Evolutionary conservation across 2,888 invertebrate species (phyloP).

Genomic region (Drosophila anomalata): DNA sequence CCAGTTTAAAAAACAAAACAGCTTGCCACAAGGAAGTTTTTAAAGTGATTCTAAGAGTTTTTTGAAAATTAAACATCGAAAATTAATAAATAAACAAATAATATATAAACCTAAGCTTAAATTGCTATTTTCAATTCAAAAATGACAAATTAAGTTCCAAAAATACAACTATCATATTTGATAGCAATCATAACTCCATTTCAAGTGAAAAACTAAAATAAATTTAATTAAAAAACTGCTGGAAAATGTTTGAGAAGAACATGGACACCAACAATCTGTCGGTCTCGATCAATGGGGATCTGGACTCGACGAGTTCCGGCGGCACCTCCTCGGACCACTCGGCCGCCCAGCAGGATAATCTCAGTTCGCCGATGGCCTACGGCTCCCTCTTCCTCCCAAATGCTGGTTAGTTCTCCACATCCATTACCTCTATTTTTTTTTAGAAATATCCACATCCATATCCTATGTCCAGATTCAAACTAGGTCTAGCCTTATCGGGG

Average conservation of each 20-base stretch:
- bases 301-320: slow-evolving; percentile 83
- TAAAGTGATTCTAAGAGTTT: background rate
- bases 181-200: background rate
- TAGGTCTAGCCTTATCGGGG: slow-evolving; percentile 50
- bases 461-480: slow-evolving; percentile 16
- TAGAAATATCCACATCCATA: background rate
- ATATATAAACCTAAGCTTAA: too few species aligned
- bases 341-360: slow-evolving; percentile 80
- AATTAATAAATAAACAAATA: background rate
- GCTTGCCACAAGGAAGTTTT: background rate
- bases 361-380: slow-evolving; percentile 81
- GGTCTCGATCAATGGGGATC: slow-evolving; percentile 81
- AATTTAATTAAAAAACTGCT: background rate
- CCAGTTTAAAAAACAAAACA: too few species aligned
- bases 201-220: background rate
- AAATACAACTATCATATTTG: background rate
- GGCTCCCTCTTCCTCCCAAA: slow-evolving; percentile 82
- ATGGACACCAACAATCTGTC: slow-evolving; percentile 82
- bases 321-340: slow-evolving; percentile 83
- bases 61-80: background rate
- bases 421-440: background rate
- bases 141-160: background rate
- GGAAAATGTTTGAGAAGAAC: slow-evolving; percentile 81
- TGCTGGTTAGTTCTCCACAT: slow-evolving; percentile 72
- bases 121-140: background rate